Percentiles rank a stretch among this genome's conserved stretches.
phyloP scores from a whole-genome alignment of 2,797 vertebrate genomes.

The Thamnophis elegans region DNA sequence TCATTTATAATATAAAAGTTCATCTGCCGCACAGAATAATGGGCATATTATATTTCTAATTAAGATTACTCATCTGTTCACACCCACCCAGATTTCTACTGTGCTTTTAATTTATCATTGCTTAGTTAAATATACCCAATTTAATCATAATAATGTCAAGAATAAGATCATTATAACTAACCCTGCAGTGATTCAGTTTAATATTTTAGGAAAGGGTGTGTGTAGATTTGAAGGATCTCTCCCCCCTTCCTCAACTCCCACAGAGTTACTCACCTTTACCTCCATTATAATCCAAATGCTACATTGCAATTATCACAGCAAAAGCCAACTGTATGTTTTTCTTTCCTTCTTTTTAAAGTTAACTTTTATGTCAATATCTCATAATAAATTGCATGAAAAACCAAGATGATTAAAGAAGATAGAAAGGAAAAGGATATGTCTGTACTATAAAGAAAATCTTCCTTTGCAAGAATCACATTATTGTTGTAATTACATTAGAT shows the following conservation, averaged over 20 bases:
- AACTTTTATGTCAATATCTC: background rate
- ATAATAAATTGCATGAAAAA: background rate
- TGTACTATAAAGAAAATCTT: background rate
- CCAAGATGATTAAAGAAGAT: background rate
- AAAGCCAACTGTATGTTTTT: background rate
- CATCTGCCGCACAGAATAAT: constrained; percentile 69
- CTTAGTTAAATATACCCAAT: constrained; percentile 62
- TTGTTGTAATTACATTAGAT: background rate
- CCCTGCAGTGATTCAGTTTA: constrained; percentile 58
- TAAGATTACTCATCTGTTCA: constrained; percentile 71
- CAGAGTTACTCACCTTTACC: constrained; percentile 13
- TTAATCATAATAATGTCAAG: constrained; percentile 63
- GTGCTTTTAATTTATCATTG: constrained; percentile 68
- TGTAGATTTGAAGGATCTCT: constrained; percentile 5
- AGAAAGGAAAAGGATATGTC: background rate
- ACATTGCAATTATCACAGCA: background rate
- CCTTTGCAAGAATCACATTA: background rate
- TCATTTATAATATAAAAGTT: constrained; percentile 57
- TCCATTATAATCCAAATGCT: constrained; percentile 27
- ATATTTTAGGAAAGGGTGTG: constrained; percentile 15
- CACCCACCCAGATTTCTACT: constrained; percentile 63
- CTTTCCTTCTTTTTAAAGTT: background rate
- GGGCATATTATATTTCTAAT: constrained; percentile 69
- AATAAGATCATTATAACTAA: constrained; percentile 63
- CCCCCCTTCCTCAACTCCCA: background rate